Evolutionary conservation across 2,797 vertebrate species (phyloP).

Genomic region (Anguilla megastoma): DNA sequence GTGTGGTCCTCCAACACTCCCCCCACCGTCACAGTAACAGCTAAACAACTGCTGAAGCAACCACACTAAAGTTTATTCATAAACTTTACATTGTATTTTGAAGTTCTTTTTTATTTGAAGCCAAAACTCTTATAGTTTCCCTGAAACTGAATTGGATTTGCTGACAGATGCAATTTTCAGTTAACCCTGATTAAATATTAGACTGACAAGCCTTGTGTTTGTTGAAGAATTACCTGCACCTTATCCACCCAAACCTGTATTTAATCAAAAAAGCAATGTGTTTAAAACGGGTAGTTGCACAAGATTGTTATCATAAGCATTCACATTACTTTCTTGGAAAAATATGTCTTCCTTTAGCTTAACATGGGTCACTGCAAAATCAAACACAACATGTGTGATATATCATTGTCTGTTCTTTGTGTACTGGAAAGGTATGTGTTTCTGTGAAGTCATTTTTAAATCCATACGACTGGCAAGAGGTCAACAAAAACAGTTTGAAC

Average conservation of each 20-base stretch:
- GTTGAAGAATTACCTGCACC: not conserved
- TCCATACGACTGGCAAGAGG: not conserved
- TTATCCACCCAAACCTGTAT: not conserved
- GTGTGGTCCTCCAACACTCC: no score
- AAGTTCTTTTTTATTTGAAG: not conserved
- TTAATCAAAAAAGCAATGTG: not conserved
- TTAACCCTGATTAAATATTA: not conserved
- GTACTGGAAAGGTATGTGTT: not conserved
- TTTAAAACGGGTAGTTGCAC: not conserved
- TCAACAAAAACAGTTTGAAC: not conserved
- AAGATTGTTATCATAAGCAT: not conserved
- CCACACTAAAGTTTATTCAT: no score
- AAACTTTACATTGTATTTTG: no score
- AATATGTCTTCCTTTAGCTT: not conserved
- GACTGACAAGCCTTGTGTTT: not conserved
- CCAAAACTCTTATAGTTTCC: not conserved
- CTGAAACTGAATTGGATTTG: not conserved
- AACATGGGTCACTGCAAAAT: not conserved
- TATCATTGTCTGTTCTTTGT: not conserved
- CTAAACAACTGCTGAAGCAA: no score
- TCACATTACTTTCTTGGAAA: not conserved
- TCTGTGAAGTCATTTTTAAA: not conserved
- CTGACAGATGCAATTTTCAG: not conserved
- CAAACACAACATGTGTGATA: not conserved
- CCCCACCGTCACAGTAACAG: no score